Evolutionary conservation across 1,140 invertebrate genomes (phyloP).

Genomic region (Caenorhabditis briggsae): DNA sequence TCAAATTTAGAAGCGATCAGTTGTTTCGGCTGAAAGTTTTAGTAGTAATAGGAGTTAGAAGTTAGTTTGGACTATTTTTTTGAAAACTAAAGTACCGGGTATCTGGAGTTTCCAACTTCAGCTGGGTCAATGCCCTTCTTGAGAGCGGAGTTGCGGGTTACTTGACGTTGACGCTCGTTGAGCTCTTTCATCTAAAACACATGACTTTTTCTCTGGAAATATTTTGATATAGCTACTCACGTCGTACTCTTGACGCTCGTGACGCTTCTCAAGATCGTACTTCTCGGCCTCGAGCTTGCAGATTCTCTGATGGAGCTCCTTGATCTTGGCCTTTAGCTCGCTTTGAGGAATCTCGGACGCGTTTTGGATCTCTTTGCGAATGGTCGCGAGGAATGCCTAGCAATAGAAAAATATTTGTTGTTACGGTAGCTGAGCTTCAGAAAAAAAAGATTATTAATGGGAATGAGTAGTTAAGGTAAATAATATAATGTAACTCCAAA

Average conservation of each 20-base stretch:
- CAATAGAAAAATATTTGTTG: too few relatives aligned
- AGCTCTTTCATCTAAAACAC: constrained; percentile 91
- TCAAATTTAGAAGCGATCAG: constrained; percentile 99
- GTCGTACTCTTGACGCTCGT: constrained; percentile 99
- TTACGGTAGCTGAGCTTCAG: too few relatives aligned
- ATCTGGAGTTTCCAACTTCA: constrained; percentile 74
- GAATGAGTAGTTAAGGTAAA: not conserved
- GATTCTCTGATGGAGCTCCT: constrained; percentile 89
- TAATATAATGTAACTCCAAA: constrained; percentile 65
- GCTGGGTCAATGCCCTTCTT: constrained; percentile 96
- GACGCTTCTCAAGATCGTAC: constrained; percentile 98
- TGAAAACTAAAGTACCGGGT: constrained; percentile 58
- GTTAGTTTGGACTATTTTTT: not conserved
- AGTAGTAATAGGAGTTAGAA: not conserved
- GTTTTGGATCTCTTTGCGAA: constrained; percentile 51
- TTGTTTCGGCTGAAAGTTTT: constrained; percentile 86
- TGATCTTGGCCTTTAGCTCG: constrained; percentile 76
- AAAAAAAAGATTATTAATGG: too few relatives aligned
- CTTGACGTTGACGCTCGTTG: constrained; percentile 97
- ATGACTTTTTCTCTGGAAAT: not conserved
- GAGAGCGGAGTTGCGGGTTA: constrained; percentile 93
- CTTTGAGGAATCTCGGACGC: constrained; percentile 63
- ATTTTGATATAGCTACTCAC: constrained; percentile 82
- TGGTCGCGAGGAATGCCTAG: constrained; percentile 47
- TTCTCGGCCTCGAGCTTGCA: constrained; percentile 98